A percentile compares a stretch with the other conserved stretches of the same genome.
phyloP scores from a whole-genome alignment of 2,888 invertebrate genomes.

The Malthinus seriepunctatus region DNA sequence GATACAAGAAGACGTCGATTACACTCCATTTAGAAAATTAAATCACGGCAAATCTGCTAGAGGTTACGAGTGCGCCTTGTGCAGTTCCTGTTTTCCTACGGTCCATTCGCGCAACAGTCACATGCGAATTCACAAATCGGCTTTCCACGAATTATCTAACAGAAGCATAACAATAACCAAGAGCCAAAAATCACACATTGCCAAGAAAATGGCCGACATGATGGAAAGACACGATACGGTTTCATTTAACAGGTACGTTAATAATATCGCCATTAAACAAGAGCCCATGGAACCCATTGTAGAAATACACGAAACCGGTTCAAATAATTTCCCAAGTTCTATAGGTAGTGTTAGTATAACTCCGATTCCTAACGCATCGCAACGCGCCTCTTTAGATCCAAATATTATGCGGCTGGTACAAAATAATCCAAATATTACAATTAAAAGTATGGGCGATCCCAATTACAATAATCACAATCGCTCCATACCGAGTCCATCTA shows the following conservation, averaged over 20 bases:
- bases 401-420: slow-evolving; percentile 52
- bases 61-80: slow-evolving; percentile 50
- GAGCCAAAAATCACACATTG: slow-evolving; percentile 12
- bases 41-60: slow-evolving; percentile 32
- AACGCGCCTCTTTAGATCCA: slow-evolving; percentile 44
- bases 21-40: slow-evolving; percentile 14
- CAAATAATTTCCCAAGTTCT: slow-evolving; percentile 29
- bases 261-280: slow-evolving; percentile 42
- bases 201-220: slow-evolving; percentile 12
- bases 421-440: slow-evolving; percentile 52
- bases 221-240: slow-evolving; percentile 15
- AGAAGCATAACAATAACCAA: slow-evolving; percentile 20
- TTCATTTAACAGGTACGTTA: slow-evolving; percentile 13
- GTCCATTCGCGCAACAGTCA: slow-evolving; percentile 53
- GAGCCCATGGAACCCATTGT: slow-evolving; percentile 52
- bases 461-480: not conserved
- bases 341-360: slow-evolving; percentile 50
- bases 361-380: slow-evolving; percentile 47
- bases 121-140: slow-evolving; percentile 53
- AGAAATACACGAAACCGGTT: slow-evolving; percentile 48
- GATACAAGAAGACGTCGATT: slow-evolving; percentile 22
- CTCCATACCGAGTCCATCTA: slow-evolving; percentile 8
- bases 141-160: slow-evolving; percentile 14
- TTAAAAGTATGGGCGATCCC: slow-evolving; percentile 39
- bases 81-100: slow-evolving; percentile 51